Evolutionary conservation across 2,797 vertebrate genomes (phyloP).

Genomic region (Lacerta agilis): DNA sequence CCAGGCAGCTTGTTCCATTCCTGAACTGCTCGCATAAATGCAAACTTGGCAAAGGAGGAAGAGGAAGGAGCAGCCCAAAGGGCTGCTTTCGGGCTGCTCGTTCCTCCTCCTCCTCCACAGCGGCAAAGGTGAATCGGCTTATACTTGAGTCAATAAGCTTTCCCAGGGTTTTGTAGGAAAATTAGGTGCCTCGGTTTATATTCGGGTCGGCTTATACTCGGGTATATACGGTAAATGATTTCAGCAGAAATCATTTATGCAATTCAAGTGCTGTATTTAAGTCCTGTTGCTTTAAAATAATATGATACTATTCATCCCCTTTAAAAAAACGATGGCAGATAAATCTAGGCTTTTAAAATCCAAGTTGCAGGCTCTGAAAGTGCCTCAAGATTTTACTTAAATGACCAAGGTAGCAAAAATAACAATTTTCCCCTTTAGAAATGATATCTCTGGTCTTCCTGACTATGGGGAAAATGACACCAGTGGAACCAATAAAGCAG

Average conservation of each 20-base stretch:
- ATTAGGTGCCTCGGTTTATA: no score
- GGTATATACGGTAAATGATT: no score
- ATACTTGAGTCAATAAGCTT: no score
- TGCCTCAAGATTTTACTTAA: background rate
- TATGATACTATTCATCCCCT: background rate
- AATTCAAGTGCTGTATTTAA: background rate
- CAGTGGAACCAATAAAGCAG: background rate
- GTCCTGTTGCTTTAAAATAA: conserved; percentile 16
- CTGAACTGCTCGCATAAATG: no score
- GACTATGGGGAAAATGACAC: background rate
- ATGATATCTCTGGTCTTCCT: background rate
- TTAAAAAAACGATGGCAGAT: background rate
- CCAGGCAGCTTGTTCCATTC: no score
- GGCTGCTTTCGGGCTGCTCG: no score
- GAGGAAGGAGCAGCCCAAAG: no score
- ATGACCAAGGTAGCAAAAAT: background rate
- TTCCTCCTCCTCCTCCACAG: no score
- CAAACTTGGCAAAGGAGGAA: no score
- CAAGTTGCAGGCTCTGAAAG: background rate
- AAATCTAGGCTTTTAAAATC: background rate
- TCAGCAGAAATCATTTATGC: background rate
- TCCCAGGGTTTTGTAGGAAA: no score
- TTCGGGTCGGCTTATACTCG: no score
- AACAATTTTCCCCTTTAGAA: background rate
- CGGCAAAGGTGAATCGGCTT: no score